These are phyloP conservation scores for Ormia ochracea DNA, from an alignment of 2,888 invertebrate species.

Conservation along the genomic window DNA sequence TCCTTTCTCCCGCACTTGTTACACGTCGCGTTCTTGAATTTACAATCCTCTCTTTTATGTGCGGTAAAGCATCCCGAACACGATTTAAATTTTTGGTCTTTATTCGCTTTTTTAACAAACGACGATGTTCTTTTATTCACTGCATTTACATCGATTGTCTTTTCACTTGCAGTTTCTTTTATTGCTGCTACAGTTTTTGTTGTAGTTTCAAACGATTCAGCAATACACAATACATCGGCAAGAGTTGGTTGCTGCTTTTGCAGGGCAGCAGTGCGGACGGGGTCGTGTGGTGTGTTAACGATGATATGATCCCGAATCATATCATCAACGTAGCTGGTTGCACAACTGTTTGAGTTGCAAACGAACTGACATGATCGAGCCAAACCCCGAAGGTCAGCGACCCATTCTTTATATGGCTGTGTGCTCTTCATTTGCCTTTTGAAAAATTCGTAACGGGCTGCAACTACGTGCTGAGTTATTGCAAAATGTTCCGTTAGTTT, in stretches of 20 bases:
- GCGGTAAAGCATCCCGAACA: slow-evolving; percentile 50
- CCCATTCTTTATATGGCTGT: slow-evolving; percentile 51
- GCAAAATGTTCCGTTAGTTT: too few relatives aligned
- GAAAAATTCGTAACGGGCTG: slow-evolving; percentile 57
- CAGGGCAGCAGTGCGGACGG: slow-evolving; percentile 54
- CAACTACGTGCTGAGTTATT: slow-evolving; percentile 49
- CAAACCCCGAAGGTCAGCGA: too few relatives aligned
- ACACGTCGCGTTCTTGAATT: slow-evolving; percentile 25
- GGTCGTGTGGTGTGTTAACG: too few relatives aligned
- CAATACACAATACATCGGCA: slow-evolving; percentile 51
- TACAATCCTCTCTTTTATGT: slow-evolving; percentile 47
- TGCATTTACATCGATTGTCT: slow-evolving; percentile 12
- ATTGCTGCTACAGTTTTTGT: slow-evolving; percentile 54
- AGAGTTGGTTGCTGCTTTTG: slow-evolving; percentile 56
- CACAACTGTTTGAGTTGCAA: too few relatives aligned
- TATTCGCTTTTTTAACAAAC: background rate
- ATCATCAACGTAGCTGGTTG: too few relatives aligned
- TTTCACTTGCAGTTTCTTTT: slow-evolving; percentile 15
- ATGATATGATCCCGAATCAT: too few relatives aligned
- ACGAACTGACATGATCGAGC: too few relatives aligned
- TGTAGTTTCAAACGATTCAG: slow-evolving; percentile 58
- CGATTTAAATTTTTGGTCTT: slow-evolving; percentile 30
- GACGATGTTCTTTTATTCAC: slow-evolving; percentile 26
- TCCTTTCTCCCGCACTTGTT: background rate
- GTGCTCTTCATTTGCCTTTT: slow-evolving; percentile 51